Percentiles rank a stretch among this genome's conserved stretches.
These are phyloP conservation scores for Macrobrachium rosenbergii DNA, from an alignment of 1,140 invertebrate species.

Conservation along the genomic window DNA sequence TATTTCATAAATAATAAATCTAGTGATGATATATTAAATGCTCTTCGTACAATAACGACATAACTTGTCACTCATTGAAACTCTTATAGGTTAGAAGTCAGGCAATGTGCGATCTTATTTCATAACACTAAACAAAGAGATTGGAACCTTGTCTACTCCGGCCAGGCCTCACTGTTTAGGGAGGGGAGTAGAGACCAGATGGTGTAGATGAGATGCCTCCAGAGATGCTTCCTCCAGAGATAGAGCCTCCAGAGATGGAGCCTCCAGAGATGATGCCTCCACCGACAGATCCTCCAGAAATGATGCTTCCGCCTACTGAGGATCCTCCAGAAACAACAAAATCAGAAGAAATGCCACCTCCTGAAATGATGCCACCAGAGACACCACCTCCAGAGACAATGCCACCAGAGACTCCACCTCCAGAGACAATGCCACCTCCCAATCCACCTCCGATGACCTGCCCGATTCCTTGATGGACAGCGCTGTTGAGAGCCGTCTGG, in stretches of 20 bases:
- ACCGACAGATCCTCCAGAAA: neutral
- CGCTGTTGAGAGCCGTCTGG: constrained; percentile 49
- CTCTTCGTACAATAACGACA: too few relatives aligned
- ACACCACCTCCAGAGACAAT: neutral
- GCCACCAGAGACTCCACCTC: neutral
- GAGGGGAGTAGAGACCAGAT: neutral
- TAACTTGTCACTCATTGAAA: too few relatives aligned
- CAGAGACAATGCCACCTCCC: neutral
- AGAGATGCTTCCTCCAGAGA: neutral
- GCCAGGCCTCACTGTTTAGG: neutral
- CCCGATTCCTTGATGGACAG: constrained; percentile 28
- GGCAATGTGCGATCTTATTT: too few relatives aligned
- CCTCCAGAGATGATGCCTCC: too few relatives aligned
- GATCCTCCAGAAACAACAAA: too few relatives aligned
- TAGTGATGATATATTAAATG: too few relatives aligned
- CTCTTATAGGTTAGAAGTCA: too few relatives aligned
- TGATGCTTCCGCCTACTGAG: neutral
- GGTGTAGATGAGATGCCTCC: neutral
- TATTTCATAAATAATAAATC: too few relatives aligned
- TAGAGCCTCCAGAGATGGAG: too few relatives aligned
- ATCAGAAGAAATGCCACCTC: too few relatives aligned
- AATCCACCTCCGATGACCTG: constrained; percentile 24
- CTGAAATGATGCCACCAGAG: neutral
- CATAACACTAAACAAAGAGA: too few relatives aligned
- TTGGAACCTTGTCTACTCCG: too few relatives aligned